Conservation (phyloP, 2,888 invertebrate genomes). For the Cyaniris semiargus region DNA sequence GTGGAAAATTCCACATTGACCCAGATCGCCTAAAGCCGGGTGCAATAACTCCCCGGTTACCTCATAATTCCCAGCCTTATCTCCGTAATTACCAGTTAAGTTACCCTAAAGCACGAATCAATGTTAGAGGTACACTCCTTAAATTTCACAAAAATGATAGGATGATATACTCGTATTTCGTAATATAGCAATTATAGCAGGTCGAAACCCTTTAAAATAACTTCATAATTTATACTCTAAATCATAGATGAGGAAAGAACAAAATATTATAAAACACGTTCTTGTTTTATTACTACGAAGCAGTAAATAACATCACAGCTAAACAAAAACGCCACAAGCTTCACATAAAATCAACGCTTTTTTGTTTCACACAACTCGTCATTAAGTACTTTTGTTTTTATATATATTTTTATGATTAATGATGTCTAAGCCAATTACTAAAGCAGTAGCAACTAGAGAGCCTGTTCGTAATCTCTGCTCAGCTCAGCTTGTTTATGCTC, state of each 20-base stretch:
- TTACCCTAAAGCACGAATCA: background rate
- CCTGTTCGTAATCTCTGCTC: background rate
- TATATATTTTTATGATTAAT: conserved; percentile 17
- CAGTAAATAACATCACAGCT: background rate
- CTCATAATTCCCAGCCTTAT: conserved; percentile 1
- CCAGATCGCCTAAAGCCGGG: conserved; percentile 2
- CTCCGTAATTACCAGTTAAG: background rate
- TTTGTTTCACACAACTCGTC: background rate
- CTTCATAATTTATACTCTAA: no score
- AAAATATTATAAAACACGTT: no score
- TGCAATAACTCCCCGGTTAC: conserved; percentile 1
- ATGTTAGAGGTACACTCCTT: background rate
- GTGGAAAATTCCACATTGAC: conserved; percentile 17
- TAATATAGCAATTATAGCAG: no score
- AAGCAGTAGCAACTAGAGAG: background rate
- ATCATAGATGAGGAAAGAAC: no score
- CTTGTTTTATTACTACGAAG: no score
- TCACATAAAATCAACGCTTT: conserved; percentile 2
- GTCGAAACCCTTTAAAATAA: no score
- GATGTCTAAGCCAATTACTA: background rate
- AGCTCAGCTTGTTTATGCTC: background rate
- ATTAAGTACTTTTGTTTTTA: conserved; percentile 15
- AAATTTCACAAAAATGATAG: no score
- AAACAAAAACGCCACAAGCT: background rate
- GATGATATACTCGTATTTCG: no score